These are phyloP conservation scores for Entelurus aequoreus DNA, from an alignment of 2,113 vertebrate genomes.

Conservation along the genomic window DNA sequence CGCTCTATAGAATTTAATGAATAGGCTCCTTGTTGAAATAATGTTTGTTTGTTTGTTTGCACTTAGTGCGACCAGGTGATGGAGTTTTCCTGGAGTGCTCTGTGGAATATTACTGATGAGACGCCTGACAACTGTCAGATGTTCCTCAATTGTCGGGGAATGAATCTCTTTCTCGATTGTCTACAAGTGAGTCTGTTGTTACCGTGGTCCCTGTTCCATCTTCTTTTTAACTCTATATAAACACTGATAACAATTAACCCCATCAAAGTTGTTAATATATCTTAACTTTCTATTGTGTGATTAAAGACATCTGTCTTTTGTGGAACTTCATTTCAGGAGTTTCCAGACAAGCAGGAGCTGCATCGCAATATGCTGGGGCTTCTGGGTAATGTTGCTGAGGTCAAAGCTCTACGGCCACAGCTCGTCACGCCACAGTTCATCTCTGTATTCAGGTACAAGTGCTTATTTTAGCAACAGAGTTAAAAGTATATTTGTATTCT, in stretches of 20 bases:
- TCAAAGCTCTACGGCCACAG: constrained; percentile 86
- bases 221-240: too few species aligned
- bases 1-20: too few species aligned
- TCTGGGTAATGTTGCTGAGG: constrained; percentile 92
- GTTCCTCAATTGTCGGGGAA: constrained; percentile 94
- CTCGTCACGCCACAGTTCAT: constrained; percentile 95
- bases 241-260: neutral
- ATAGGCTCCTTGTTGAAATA: neutral
- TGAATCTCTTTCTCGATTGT: constrained; percentile 96
- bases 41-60: constrained; percentile 11
- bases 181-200: constrained; percentile 75
- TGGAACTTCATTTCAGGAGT: constrained; percentile 72
- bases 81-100: constrained; percentile 98
- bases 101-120: constrained; percentile 99
- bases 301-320: neutral
- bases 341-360: constrained; percentile 96
- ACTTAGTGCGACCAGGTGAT: constrained; percentile 95
- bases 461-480: too few species aligned
- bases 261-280: too few species aligned
- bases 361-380: constrained; percentile 97
- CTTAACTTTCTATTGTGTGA: neutral
- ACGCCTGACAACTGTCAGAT: constrained; percentile 98
- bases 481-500: too few species aligned
- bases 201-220: neutral
- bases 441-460: constrained; percentile 85